A percentile compares a stretch with the other conserved stretches of the same genome.
phyloP scores from a whole-genome alignment of 2,888 invertebrate species.

The Didymodactylos carnosus region DNA sequence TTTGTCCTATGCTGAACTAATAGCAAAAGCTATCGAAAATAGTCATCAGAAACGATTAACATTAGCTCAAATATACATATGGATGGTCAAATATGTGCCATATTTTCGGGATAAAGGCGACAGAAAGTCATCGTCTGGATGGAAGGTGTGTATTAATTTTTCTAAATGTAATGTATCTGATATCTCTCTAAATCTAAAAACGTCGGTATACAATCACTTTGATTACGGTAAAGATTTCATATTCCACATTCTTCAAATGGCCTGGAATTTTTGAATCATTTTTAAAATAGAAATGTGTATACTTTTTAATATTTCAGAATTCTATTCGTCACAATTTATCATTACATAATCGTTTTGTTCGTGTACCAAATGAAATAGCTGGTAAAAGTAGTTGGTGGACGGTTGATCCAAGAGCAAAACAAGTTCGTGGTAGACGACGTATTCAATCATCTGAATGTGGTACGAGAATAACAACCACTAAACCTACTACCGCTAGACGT shows the following conservation, averaged over 20 bases:
- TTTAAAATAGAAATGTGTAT: slow-evolving; percentile 5
- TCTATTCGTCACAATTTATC: slow-evolving; percentile 42
- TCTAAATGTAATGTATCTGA: too few relatives aligned
- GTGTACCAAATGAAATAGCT: slow-evolving; percentile 39
- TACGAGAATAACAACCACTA: not conserved
- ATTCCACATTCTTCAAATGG: too few relatives aligned
- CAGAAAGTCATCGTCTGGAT: slow-evolving; percentile 95
- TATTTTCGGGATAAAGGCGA: slow-evolving; percentile 99
- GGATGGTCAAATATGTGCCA: slow-evolving; percentile 99
- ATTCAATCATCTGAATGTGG: not conserved
- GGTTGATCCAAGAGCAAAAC: slow-evolving; percentile 3
- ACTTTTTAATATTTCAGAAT: slow-evolving; percentile 39
- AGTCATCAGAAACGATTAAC: slow-evolving; percentile 84
- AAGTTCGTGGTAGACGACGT: not conserved
- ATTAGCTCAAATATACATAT: slow-evolving; percentile 94
- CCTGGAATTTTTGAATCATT: not conserved
- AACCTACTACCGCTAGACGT: not conserved
- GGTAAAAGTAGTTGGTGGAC: slow-evolving; percentile 96
- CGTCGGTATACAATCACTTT: too few relatives aligned
- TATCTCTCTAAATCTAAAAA: too few relatives aligned
- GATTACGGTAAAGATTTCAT: too few relatives aligned
- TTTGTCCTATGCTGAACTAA: slow-evolving; percentile 91
- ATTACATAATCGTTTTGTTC: slow-evolving; percentile 40
- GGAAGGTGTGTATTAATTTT: slow-evolving; percentile 60
- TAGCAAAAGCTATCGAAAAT: slow-evolving; percentile 94